Evolutionary conservation across 2,888 invertebrate genomes (phyloP), one percentile per base, ranked within the genome.

Genomic region (Agrochola macilenta): DNA sequence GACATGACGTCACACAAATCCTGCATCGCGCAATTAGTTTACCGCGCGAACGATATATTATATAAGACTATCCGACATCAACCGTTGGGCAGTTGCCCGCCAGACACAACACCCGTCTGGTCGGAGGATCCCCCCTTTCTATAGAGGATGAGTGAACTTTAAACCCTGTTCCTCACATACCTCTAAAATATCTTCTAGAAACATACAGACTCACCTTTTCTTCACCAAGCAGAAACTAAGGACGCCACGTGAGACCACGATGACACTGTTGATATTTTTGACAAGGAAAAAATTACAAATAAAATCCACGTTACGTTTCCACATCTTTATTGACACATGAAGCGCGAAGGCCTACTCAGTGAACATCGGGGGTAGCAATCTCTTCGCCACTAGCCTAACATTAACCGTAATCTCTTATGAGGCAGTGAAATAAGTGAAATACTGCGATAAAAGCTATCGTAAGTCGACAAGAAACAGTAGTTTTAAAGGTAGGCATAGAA

Each of bases 241-340:
- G 1, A 20, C 7, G 7, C 20, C 12, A 26, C 46, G 7, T 26
- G 65, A 35, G 35, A 35, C 12, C 8, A 17, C 2, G 9, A 35
- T 17, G 43, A 26, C 43, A 11, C 43, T 20, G 11, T 57, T 57
- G 11, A 26, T 26, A 66, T 26, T 20, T 20, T 26, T 20, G 12
- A 12, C 2, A 23, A 77, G 20, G 20, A 35, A 14, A 17, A 63
- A n/a, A 43, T 74, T 84, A 81, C 5, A 66, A 87, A 87, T 74
- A 83, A 90, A 87, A 85, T 66, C 69, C 71, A 81, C 12, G 12
- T 74, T 82, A 90, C 87, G 87, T 94, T 95, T 95, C 91, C 94
- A 95, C 93, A 94, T 95, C 88, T 96, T 96, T 96, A 96, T 94
- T 95, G 95, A 96, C 95, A 95, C 95, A 94, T 94, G 93, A 96